Conservation (phyloP, 2,797 vertebrate genomes). For the Pampus argenteus region DNA sequence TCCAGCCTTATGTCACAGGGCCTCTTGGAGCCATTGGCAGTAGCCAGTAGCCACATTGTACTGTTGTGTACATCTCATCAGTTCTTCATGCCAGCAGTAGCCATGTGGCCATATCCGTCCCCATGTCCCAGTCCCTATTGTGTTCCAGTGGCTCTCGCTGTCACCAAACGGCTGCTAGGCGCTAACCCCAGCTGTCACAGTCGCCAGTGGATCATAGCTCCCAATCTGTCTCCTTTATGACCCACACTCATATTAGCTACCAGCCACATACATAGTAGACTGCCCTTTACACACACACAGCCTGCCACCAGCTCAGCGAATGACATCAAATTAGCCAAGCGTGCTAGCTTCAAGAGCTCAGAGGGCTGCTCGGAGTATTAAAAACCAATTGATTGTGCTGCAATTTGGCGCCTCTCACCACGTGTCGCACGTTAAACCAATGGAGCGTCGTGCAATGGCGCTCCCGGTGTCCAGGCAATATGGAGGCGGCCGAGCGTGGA, state of each 20-base stretch:
- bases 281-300: slow-evolving; percentile 49
- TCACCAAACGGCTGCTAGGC: slow-evolving; percentile 72
- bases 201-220: slow-evolving; percentile 62
- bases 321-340: slow-evolving; percentile 77
- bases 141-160: slow-evolving; percentile 56
- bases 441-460: slow-evolving; percentile 60
- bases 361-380: slow-evolving; percentile 73
- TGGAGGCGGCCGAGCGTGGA: slow-evolving; percentile 64
- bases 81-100: slow-evolving; percentile 58
- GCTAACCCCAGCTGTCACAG: slow-evolving; percentile 74
- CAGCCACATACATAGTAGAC: slow-evolving; percentile 57
- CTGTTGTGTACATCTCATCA: slow-evolving; percentile 50
- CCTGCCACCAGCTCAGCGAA: slow-evolving; percentile 66
- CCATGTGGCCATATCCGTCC: slow-evolving; percentile 71
- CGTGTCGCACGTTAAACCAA: slow-evolving; percentile 67
- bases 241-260: slow-evolving; percentile 46
- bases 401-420: slow-evolving; percentile 64
- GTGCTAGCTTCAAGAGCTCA: slow-evolving; percentile 63
- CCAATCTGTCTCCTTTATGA: slow-evolving; percentile 77
- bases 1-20: slow-evolving; percentile 61
- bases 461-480: slow-evolving; percentile 70
- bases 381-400: slow-evolving; percentile 79
- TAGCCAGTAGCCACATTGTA: slow-evolving; percentile 52
- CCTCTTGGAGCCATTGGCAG: slow-evolving; percentile 59
- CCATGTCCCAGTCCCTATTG: slow-evolving; percentile 64